phyloP scores from a whole-genome alignment of 2,888 invertebrate species.

The Epirrhoe alternata region DNA sequence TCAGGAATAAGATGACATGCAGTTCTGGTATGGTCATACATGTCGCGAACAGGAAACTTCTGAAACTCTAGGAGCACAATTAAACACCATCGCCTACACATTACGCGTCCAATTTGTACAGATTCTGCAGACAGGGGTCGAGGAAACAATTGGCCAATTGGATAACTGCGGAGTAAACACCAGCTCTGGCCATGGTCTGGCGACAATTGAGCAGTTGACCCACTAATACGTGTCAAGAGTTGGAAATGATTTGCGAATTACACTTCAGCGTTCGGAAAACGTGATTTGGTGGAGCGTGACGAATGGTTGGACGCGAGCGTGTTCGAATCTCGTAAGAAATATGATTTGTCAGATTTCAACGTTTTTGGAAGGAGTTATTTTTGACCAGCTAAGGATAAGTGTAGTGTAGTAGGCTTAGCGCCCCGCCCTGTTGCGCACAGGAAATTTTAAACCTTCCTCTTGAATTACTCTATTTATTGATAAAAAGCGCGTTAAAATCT shows the following conservation, averaged over 20 bases:
- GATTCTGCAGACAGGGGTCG: constrained; percentile 49
- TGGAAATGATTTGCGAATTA: constrained; percentile 14
- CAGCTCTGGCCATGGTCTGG: constrained; percentile 19
- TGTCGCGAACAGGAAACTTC: background rate
- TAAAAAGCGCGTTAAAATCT: no score
- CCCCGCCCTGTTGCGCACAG: no score
- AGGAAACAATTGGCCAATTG: constrained; percentile 67
- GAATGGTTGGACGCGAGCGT: no score
- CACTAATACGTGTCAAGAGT: constrained; percentile 19
- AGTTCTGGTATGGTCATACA: no score
- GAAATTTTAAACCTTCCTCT: no score
- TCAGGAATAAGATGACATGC: no score
- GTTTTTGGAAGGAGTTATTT: no score
- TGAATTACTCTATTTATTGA: no score
- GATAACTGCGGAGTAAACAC: constrained; percentile 50
- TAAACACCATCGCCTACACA: constrained; percentile 19
- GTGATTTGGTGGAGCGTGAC: constrained; percentile 3
- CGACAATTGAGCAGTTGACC: constrained; percentile 38
- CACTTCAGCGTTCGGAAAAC: constrained; percentile 1
- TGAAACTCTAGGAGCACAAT: background rate
- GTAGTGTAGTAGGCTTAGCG: no score
- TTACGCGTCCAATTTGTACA: constrained; percentile 20
- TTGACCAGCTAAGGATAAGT: no score
- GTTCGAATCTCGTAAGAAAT: no score
- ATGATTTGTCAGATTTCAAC: no score